Evolutionary conservation across 2,797 vertebrate species (phyloP), one percentile per base, ranked within the genome.

Genomic region (Pagetopsis macropterus): DNA sequence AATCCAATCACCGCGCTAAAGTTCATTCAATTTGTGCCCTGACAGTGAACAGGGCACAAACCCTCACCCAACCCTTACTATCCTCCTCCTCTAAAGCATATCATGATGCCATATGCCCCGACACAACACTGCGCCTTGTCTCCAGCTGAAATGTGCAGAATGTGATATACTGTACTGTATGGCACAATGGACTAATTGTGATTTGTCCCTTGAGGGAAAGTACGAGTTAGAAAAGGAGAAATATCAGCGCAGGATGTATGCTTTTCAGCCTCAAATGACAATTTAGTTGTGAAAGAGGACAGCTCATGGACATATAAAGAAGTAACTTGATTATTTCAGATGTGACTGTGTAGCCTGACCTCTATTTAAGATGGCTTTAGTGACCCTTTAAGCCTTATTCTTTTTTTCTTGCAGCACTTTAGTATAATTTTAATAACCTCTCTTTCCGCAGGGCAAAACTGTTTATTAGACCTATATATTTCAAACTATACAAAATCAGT

Each of bases 111-210:
- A 84, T 88, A 79, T 65, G 78, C 67, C 79, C 70, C 75, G 58
- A 81, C 78, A 84, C 69, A 88, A 87, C 86, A 79, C 71, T 71
- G 72, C 65, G 51, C 83, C 78, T 74, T 76, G 87, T 83, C 79
- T 87, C 72, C 40, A 3, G 33, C 57, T 87, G 76, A 90, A 91
- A 92, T 89, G 83, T 89, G 78, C 81, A 89, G 83, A 89, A 90
- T 90, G 86, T 86, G 81, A 91, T 89, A 85, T 88, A 90, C 72
- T 72, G 87, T 83, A 71, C 71, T 75, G 50, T 69, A 62, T 56
- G 79, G 76, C 80, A 91, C 87, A 91, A 91, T 87, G 73, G 75
- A 84, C 79, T 87, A 87, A 89, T 91, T 92, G 89, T 93, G 75
- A 88, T 89, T 88, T 81, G 71, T 73, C 79, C 81, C 86, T 85